Evolutionary conservation across 2,888 invertebrate genomes (phyloP), one percentile per base, ranked within the genome.

Genomic region (Euzophera pinguis): DNA sequence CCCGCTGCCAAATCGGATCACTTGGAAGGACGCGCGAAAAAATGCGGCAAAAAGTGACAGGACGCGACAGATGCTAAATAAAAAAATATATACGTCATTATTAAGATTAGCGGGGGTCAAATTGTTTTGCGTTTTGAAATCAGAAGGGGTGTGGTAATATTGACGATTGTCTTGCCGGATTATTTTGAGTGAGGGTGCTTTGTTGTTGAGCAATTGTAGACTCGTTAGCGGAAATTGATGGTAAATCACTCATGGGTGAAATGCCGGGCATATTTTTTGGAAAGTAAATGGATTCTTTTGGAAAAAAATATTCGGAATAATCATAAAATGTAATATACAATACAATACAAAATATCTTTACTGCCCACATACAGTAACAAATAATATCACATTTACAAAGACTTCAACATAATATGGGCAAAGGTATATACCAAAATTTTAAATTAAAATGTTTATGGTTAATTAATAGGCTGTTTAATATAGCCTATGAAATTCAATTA

Each of bases 1-100:
- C 88, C 88, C 84, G 84, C 65, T 56, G 84, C 61, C 77, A 79
- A 84, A 87, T 79, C 82, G 76, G 86, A 85, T 85, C 81, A 45
- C 45, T 45, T 32, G 86, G 38, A 37, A 38, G 48, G 48, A 37
- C 27, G 38, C 35, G 47, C 38, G 37, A 49, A 49, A 49, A 49
- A 49, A 49, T 22, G 22, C 48, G 22, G 37, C 48, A 77, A 74
- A 69, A 70, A 64, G 63, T 63, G 84, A 82, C 88, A 85, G 86
- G 84, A 80, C 84, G 64, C 73, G 84, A 81, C 88, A 89, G 88
- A 88, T 89, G 88, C 75, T 45, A 16, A 67, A 64, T 59, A 57
- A 65, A 75, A 76, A 79, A 78, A 81, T 82, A 22, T 22, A 79
- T 76, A 78, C 73, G 73, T 85, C 82, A 78, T 69, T 73, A 58